A percentile compares a stretch with the other conserved stretches of the same genome.
These are phyloP conservation scores for Drosophila virilis DNA, from an alignment of 1,140 invertebrate species.

Conservation along the genomic window DNA sequence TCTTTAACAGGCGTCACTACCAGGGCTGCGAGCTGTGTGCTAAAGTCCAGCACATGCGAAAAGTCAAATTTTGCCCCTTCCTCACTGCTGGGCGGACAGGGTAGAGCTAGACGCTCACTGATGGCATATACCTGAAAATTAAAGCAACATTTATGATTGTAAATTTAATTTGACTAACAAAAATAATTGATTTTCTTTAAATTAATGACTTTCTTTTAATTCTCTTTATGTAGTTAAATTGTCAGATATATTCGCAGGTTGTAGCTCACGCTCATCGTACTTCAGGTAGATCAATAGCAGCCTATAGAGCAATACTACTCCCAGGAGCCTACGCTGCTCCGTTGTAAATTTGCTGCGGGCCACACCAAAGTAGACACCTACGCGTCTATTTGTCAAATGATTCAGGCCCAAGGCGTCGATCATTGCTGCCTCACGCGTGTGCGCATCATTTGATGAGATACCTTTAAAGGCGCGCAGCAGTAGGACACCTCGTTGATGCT, in stretches of 20 bases:
- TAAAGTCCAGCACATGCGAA: conserved; percentile 95
- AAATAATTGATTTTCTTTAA: background rate
- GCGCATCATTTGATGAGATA: conserved; percentile 95
- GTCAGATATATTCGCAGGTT: conserved; percentile 9
- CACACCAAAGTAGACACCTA: conserved; percentile 93
- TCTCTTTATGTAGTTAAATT: background rate
- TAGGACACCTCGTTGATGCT: conserved; percentile 91
- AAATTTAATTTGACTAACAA: background rate
- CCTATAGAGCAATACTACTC: conserved; percentile 92
- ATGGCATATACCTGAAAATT: conserved; percentile 92
- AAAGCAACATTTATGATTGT: conserved; percentile 3
- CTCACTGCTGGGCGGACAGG: conserved; percentile 87
- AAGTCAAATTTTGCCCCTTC: conserved; percentile 90
- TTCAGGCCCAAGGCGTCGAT: conserved; percentile 93
- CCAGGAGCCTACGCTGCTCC: conserved; percentile 89
- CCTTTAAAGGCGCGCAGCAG: conserved; percentile 96
- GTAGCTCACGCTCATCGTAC: conserved; percentile 46
- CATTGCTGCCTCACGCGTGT: conserved; percentile 96
- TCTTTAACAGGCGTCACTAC: conserved; percentile 86
- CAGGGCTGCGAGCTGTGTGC: conserved; percentile 89
- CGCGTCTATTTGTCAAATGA: conserved; percentile 92
- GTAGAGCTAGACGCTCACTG: conserved; percentile 93
- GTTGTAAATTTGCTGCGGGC: conserved; percentile 87
- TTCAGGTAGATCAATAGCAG: conserved; percentile 39
- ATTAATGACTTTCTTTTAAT: background rate